Base-by-base conservation (phyloP, 2,797 vertebrate species). In the Myotis findleyi region DNA sequence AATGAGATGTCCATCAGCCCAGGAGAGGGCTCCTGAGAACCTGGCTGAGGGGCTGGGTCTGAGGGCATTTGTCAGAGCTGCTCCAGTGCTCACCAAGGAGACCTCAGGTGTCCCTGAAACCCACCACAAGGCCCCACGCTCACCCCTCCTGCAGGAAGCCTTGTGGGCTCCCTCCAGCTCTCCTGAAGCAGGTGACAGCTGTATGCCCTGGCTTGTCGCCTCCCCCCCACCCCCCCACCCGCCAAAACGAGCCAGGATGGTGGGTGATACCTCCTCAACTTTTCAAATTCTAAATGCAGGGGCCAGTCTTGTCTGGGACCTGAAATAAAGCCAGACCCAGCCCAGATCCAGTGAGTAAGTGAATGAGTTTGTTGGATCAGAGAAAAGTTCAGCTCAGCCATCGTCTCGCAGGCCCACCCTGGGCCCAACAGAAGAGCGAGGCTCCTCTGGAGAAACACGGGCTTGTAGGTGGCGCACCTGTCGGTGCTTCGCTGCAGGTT, bases 151-250 rank as follows among this genome's bases (percentile, higher is more conserved):
- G 18, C 76, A 16, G 66, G 59, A 79, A 68, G 27, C 30, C 83
- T 13, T 21, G 16, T 14, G 62, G 27, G 55, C 9, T 25, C 17
- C 27, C 13, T 20, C 12, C 10, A 0, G 27, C 53, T 36, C 14
- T 21, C 79, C 62, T n/a, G 27, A 17, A 59, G 25, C 3, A 7
- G 59, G 68, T 30, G 49, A 27, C 14, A 20, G 71, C 82, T n/a
- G 25, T 21, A 3, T 1, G 36, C 5, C 21, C 66, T 3, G 13
- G 47, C 57, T 14, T 41, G n/a, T 7, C 30, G 44, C 38, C 41
- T 3, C 0, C 0, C 0, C 8, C 23, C 33, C 41, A 1, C 0
- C 9, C 0, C 1, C 30, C n/a, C 5, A 0, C 25, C 0, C 1
- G 17, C 36, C 71, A 4, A 9, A 47, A 20, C 9, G 12, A 44